Evolutionary conservation across 1,140 invertebrate genomes (phyloP).

Genomic region (Planococcus citri): DNA sequence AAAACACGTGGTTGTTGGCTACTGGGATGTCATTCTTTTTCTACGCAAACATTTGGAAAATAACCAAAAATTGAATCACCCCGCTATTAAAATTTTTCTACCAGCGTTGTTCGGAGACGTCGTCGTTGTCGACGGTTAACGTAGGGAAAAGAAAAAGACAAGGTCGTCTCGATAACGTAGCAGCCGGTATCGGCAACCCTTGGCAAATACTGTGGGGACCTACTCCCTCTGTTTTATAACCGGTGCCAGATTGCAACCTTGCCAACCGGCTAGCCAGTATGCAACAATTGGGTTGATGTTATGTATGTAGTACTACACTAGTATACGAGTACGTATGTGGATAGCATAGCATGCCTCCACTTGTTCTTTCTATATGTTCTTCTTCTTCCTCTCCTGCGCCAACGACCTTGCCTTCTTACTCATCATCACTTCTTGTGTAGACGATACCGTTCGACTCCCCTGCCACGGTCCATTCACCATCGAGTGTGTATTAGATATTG

Average conservation of each 20-base stretch:
- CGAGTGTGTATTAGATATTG: too few relatives aligned
- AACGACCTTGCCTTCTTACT: constrained; percentile 7
- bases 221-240: constrained; percentile 9
- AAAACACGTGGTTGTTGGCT: constrained; percentile 12
- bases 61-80: constrained; percentile 12
- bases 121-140: too few relatives aligned
- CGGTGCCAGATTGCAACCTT: constrained; percentile 18
- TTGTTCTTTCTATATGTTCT: too few relatives aligned
- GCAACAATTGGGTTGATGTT: constrained; percentile 20
- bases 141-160: not conserved
- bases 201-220: constrained; percentile 10
- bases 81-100: constrained; percentile 1
- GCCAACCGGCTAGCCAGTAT: constrained; percentile 15
- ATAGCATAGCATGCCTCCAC: too few relatives aligned
- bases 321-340: too few relatives aligned
- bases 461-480: too few relatives aligned
- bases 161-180: not conserved
- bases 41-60: constrained; percentile 9
- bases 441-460: too few relatives aligned
- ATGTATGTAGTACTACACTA: too few relatives aligned
- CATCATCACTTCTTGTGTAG: not conserved
- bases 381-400: too few relatives aligned
- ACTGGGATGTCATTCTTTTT: constrained; percentile 1
- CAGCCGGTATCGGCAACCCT: constrained; percentile 6
- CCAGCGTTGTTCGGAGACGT: not conserved